Evolutionary conservation across 2,113 vertebrate species (phyloP), one percentile per base, ranked within the genome.

Genomic region (Callocephalon fimbriatum): DNA sequence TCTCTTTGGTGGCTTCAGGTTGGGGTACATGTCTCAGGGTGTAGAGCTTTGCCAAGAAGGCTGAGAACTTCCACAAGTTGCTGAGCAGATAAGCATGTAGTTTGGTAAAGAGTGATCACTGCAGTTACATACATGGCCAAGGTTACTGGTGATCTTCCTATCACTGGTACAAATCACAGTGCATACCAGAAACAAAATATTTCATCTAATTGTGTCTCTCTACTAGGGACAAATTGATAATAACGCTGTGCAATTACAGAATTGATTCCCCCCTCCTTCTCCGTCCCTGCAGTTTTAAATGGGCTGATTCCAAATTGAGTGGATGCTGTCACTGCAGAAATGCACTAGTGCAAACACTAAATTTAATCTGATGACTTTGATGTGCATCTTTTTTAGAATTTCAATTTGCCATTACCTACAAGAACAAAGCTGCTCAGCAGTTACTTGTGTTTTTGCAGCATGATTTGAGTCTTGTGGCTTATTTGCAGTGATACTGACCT

Each of bases 401-500:
- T 90, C 21, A 35, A 58, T 96, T 77, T 72, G 38, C 47, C 50
- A 53, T 88, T 84, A 27, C 78, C 23, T 77, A 35, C 40, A 91
- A 54, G 38, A 95, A 73, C 61, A 61, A 95, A 78, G 27, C 35
- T 86, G 37, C 38, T 94, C 83, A 84, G 32, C 23, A 54, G 56
- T 32, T 66, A 5, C 67, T 93, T 90, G 58, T 1, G 22, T 40
- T 84, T 97, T 62, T 92, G 42, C 75, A 83, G 48, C 26, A 32
- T 26, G 7, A 62, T 86, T 95, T 82, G 35, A 58, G 42, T 90
- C 35, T 86, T 4, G 14, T 62, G 56, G 40, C 37, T 94, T 91
- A 50, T 95, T 95, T 96, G 59, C 66, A 75, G 51, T 67, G 53
- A 35, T 38, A 31, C 29, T 78, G 92, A 96, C 95, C 89, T 93